Evolutionary conservation across 2,888 invertebrate species (phyloP), one percentile per base, ranked within the genome.

Genomic region (Erebia palarica): DNA sequence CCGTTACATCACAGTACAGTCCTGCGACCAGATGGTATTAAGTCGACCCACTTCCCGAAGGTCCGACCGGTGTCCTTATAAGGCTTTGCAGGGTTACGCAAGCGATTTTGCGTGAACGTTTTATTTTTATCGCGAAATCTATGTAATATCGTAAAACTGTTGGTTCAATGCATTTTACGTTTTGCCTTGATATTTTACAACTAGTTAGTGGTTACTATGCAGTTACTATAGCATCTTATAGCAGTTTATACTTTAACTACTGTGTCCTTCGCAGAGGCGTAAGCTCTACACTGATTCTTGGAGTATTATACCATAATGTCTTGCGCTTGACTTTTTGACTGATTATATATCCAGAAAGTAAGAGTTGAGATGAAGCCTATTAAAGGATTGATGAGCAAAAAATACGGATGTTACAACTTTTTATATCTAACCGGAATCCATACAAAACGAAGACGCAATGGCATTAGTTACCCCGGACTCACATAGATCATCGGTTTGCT

Each of bases 41-140:
- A 84, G 81, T 76, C 87, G 92, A 90, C 92, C 91, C 88, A 92
- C 89, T 86, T 91, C 81, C 78, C 84, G 89, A 92, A 92, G 92
- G 92, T 88, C 89, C 87, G 81, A 84, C 79, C 83, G 80, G 79
- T 78, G 75, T 63, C 91, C 91, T 83, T 90, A 79, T 89, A 91
- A 79, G 91, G 90, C 79, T 76, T 75, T 78, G 76, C 90, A 86
- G 86, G 88, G 89, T 92, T 92, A 87, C 87, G 87, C 87, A 90
- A 92, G 73, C 70, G 63, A 72, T 69, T 74, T 70, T 69, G 69
- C 70, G 72, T 69, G 72, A 72, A 49, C 21, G 11, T 69, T 66
- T 67, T 55, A 65, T 53, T 68, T 75, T 75, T 69, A 59, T 74
- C 72, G 70, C 71, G 53, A 73, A 72, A 63, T 71, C 63, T 65